These are phyloP conservation scores for Hephaestus fuliginosus DNA, from an alignment of 2,797 vertebrate genomes.

Conservation along the genomic window DNA sequence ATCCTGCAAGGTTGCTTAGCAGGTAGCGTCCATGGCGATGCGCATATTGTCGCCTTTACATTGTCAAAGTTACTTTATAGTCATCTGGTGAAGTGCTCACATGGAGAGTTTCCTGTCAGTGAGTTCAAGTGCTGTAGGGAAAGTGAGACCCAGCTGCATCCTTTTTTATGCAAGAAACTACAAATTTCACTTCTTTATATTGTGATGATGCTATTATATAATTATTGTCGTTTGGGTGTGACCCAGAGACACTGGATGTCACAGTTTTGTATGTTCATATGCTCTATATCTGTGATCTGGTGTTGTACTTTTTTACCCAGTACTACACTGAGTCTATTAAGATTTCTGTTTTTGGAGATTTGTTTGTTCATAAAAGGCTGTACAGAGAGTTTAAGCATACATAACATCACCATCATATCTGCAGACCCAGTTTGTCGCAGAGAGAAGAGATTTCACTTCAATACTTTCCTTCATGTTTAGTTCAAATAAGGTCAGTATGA, in stretches of 20 bases:
- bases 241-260: background rate
- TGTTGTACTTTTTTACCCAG: background rate
- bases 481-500: background rate
- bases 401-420: background rate
- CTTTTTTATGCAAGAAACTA: background rate
- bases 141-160: conserved; percentile 1
- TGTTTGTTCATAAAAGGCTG: background rate
- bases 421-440: background rate
- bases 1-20: background rate
- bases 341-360: background rate
- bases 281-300: background rate
- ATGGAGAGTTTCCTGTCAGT: background rate
- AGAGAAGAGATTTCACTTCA: background rate
- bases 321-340: background rate
- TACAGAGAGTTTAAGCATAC: background rate
- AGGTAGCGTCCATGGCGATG: background rate
- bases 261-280: background rate
- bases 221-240: background rate
- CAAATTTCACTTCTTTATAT: no score
- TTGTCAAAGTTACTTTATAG: background rate
- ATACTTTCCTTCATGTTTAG: background rate
- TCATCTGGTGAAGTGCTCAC: background rate
- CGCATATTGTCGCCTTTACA: background rate
- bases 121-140: conserved; percentile 19
- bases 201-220: background rate